Conservation (phyloP, 2,797 vertebrate species). For the Momotus momota region DNA sequence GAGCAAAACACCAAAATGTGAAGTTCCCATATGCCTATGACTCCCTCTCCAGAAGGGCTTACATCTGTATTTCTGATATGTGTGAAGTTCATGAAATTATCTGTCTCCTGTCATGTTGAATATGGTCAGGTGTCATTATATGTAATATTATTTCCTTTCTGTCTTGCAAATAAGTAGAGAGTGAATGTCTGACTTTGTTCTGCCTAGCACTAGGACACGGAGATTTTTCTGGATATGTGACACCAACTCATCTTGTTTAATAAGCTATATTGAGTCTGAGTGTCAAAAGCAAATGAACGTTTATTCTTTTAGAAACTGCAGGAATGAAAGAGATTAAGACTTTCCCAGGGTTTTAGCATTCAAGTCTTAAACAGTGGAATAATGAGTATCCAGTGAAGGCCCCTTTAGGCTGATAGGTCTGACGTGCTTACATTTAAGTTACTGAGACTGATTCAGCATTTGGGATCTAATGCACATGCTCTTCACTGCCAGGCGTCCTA, state of each 20-base stretch:
- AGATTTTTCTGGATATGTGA: not conserved
- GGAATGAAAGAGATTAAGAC: not conserved
- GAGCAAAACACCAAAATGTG: not conserved
- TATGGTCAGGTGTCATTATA: not conserved
- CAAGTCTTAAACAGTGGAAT: not conserved
- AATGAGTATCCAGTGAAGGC: not conserved
- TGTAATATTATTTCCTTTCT: not conserved
- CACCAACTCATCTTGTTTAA: not conserved
- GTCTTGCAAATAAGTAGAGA: not conserved
- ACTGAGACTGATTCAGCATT: not conserved
- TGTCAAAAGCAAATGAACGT: not conserved
- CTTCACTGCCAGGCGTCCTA: not conserved
- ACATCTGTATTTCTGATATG: not conserved
- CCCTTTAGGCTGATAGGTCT: not conserved
- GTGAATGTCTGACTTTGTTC: not conserved
- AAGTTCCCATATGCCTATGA: not conserved
- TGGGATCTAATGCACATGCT: rapidly evolving
- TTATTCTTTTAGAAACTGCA: not conserved
- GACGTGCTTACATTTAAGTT: not conserved
- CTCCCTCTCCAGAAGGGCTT: not conserved
- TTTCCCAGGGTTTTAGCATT: not conserved
- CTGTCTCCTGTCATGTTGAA: not conserved
- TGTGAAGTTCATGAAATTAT: not conserved
- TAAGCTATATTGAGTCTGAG: not conserved
- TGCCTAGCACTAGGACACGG: not conserved